These are phyloP conservation scores for Tiliacea citrago DNA, from an alignment of 2,888 invertebrate species.

Conservation along the genomic window DNA sequence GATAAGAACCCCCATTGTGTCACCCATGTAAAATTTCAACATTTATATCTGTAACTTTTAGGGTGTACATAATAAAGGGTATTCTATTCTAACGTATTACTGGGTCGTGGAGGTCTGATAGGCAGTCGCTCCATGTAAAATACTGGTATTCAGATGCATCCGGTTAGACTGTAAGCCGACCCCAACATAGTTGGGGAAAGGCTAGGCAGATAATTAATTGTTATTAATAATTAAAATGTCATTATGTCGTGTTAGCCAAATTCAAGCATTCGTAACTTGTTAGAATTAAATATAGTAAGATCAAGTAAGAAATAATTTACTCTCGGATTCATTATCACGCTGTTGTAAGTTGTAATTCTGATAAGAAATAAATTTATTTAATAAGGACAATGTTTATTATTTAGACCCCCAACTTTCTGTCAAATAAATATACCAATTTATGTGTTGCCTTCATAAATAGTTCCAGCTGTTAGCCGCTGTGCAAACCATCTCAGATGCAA, in stretches of 20 bases:
- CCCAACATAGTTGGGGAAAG: too few relatives aligned
- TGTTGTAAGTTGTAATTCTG: conserved; percentile 51
- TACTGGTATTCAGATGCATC: too few relatives aligned
- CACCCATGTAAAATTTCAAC: too few relatives aligned
- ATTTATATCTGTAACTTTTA: too few relatives aligned
- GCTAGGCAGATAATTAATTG: too few relatives aligned
- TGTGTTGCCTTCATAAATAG: not conserved
- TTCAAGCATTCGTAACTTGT: conserved; percentile 22
- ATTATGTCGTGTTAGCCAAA: not conserved
- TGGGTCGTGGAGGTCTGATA: too few relatives aligned
- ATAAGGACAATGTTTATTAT: conserved; percentile 17
- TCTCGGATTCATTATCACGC: conserved; percentile 20
- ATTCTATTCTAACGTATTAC: too few relatives aligned
- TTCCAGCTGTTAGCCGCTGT: not conserved
- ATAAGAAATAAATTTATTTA: conserved; percentile 50
- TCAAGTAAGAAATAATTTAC: conserved; percentile 14
- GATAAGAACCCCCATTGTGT: too few relatives aligned
- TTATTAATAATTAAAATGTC: not conserved
- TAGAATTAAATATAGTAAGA: conserved; percentile 15
- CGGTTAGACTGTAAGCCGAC: too few relatives aligned
- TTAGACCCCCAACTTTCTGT: not conserved
- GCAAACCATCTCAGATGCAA: conserved; percentile 7
- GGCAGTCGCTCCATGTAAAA: too few relatives aligned
- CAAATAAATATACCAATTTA: not conserved
- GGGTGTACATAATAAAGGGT: too few relatives aligned